Evolutionary conservation across 2,797 vertebrate species (phyloP), one percentile per base, ranked within the genome.

Genomic region (Selene dorsalis): DNA sequence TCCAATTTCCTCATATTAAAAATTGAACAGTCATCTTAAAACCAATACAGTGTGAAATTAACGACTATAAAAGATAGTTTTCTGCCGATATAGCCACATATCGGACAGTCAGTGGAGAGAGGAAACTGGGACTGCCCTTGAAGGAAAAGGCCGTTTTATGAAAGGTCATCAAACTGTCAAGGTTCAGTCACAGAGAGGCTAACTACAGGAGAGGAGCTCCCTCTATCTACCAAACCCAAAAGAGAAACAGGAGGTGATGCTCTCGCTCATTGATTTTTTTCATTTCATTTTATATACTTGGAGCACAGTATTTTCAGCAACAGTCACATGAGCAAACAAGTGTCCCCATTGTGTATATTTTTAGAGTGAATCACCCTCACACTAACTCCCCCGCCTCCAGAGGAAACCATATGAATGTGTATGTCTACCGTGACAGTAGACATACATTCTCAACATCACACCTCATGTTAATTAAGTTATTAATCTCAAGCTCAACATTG

Each of bases 141-240:
- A 55, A 22, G 58, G 48, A 66, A 48, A 32, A 76, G 20, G n/a
- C 75, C 11, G 65, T 69, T 89, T 48, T 11, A 22, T 73, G 62
- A 82, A 78, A 69, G 65, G 69, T 80, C 73, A 85, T 63, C 70
- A 56, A 83, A 63, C 79, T 79, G 72, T 86, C 75, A 82, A 79
- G 64, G 56, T 52, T 75, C 30, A 70, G 38, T 80, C 56, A 80
- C 39, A 75, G 69, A 32, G 24, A 57, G 52, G 60, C 55, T 24
- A 89, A 91, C 35, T 30, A 84, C 73, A 88, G 88, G 83, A 90
- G 87, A 90, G 87, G 5, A 88, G 91, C 91, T 89, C 90, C 90
- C 89, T 93, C 92, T 93, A 85, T 90, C 91, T 94, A 88, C 90
- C 84, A 62, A 81, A 89, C 55, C 60, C 77, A 74, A 88, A 55